A percentile compares a stretch with the other conserved stretches of the same genome.
Conservation (phyloP, 2,113 vertebrate genomes). For the Mesitornis unicolor region DNA sequence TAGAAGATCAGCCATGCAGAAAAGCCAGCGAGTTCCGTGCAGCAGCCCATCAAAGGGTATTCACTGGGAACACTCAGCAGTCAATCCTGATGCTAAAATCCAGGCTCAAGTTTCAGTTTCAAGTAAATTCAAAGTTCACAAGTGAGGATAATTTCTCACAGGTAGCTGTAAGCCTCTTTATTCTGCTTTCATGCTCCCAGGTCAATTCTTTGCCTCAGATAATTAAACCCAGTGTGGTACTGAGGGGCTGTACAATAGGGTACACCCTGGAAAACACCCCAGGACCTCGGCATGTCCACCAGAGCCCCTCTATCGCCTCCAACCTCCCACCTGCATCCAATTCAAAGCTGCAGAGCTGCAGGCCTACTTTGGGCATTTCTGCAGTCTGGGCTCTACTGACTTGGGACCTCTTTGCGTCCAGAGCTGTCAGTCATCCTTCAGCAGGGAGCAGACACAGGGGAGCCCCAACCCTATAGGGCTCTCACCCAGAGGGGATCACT, state of each 20-base stretch:
- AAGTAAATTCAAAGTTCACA: slow-evolving; percentile 25
- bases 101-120: slow-evolving; percentile 48
- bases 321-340: not conserved
- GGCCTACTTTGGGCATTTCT: not conserved
- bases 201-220: not conserved
- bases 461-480: fast-evolving
- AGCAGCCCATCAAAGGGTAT: slow-evolving; percentile 30
- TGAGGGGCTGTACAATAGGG: not conserved
- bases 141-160: slow-evolving; percentile 36
- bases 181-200: not conserved
- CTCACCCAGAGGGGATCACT: not conserved
- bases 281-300: not conserved
- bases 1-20: slow-evolving; percentile 16
- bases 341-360: not conserved
- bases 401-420: not conserved
- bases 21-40: not conserved
- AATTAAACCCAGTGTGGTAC: slow-evolving; percentile 6
- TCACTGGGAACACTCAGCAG: not conserved
- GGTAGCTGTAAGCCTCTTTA: slow-evolving; percentile 39
- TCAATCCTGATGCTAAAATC: slow-evolving; percentile 24
- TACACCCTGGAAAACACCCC: not conserved
- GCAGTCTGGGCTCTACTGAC: not conserved
- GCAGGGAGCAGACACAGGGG: fast-evolving
- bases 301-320: not conserved
- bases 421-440: not conserved